Base-by-base conservation (phyloP, 2,888 invertebrate species). In the Busseola fusca region DNA sequence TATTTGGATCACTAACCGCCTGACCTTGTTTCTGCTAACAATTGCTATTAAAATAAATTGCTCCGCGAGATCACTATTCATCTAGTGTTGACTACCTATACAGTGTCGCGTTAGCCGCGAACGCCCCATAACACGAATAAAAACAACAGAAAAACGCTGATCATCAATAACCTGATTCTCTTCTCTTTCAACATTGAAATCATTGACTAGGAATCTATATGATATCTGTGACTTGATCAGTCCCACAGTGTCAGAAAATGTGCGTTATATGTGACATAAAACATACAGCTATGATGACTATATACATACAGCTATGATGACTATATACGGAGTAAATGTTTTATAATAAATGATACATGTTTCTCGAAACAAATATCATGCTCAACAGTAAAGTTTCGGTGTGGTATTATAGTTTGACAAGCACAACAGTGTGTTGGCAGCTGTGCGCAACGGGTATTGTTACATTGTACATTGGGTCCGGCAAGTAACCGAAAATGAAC, bases 371-470 rank as follows among this genome's bases (percentile, higher is more conserved):
- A 30, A 65, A 69, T 68, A 12, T 40, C 60, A 27, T 52, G 50
- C 40, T 64, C 34, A 59, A 50, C 54, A 65, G 18, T 42, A 21
- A 56, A 42, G 14, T 50, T 34, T 45, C 27, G 37, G 34, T 5
- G 12, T 14, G 25, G 21, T 37, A n/a, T n/a, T n/a, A n/a, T n/a
- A n/a, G 56, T 30, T 45, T 50, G n/a, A n/a, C n/a, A n/a, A n/a
- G n/a, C 64, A 58, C 50, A 50, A 69, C 59, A 37, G 57, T 12
- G 25, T 48, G 70, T 57, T 37, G 14, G 62, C 74, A 78, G 67
- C 74, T 70, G 70, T 64, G 70, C 72, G 54, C 48, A 40, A 64
- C 58, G 71, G 69, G 78, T 78, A 64, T 72, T 75, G 50, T 78
- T 78, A 52, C 45, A 81, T 73, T 48, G 66, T n/a, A n/a, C n/a